Conservation (phyloP, 2,113 vertebrate species). For the Pterocles gutturalis region DNA sequence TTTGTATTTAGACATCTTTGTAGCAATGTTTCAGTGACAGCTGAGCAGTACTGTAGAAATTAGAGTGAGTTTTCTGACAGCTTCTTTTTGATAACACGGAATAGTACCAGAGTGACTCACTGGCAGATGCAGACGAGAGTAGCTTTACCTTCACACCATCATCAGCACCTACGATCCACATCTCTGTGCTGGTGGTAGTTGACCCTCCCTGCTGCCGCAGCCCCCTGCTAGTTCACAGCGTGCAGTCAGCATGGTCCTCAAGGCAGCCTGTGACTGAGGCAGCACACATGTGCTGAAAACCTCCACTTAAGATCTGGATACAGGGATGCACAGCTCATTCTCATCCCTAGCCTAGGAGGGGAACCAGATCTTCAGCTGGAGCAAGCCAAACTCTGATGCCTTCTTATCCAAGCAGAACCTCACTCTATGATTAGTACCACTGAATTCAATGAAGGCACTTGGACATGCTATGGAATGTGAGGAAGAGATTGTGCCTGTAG, state of each 20-base stretch:
- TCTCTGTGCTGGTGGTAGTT: not conserved
- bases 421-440: not conserved
- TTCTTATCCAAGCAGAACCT: not conserved
- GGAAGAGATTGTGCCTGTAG: not conserved
- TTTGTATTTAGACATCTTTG: not conserved
- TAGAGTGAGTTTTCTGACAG: not conserved
- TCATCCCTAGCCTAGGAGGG: not conserved
- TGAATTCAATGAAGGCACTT: not conserved
- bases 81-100: not conserved
- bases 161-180: accelerated
- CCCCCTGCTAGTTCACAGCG: not conserved
- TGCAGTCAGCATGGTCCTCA: too few species aligned
- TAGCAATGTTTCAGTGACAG: not conserved
- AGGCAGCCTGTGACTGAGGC: accelerated
- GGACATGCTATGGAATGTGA: not conserved
- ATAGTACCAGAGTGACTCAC: not conserved
- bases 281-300: not conserved
- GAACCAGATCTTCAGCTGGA: not conserved
- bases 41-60: not conserved
- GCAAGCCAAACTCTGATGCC: not conserved
- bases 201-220: accelerated
- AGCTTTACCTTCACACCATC: not conserved
- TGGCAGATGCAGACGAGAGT: not conserved
- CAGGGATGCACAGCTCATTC: accelerated
- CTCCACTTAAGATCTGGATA: not conserved